These are phyloP conservation scores for Ylistrum balloti DNA, from an alignment of 1,140 invertebrate genomes.

Conservation along the genomic window DNA sequence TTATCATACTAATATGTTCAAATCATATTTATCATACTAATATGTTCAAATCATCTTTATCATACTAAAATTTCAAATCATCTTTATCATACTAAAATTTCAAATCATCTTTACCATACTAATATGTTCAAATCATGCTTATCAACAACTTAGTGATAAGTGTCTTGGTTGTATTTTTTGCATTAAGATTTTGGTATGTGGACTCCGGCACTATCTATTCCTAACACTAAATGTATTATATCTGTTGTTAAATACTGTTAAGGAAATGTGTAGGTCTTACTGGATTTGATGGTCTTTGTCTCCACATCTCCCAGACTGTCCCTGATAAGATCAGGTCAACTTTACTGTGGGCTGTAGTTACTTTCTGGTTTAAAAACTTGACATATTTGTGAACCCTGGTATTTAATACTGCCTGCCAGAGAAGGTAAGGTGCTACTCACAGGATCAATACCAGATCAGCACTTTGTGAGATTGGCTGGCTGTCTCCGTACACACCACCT, in stretches of 20 bases:
- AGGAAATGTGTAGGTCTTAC: neutral
- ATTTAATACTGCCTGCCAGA: neutral
- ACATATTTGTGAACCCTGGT: neutral
- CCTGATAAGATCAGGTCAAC: neutral
- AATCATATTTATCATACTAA: too few species aligned
- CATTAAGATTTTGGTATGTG: too few species aligned
- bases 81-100: too few species aligned
- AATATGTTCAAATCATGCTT: too few species aligned
- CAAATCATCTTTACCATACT: too few species aligned
- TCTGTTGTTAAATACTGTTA: neutral
- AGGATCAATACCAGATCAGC: slow-evolving; percentile 20
- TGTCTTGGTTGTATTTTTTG: too few species aligned
- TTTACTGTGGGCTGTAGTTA: slow-evolving; percentile 20
- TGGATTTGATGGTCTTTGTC: neutral
- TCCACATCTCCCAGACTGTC: neutral
- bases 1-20: too few species aligned
- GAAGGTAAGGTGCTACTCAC: slow-evolving; percentile 24
- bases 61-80: too few species aligned
- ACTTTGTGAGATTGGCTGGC: neutral
- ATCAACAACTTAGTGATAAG: too few species aligned
- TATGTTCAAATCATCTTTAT: too few species aligned
- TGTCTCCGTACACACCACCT: neutral
- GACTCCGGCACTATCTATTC: too few species aligned
- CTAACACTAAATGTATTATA: neutral
- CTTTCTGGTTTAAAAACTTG: neutral